Evolutionary conservation across 2,113 vertebrate species (phyloP), one percentile per base, ranked within the genome.

Genomic region (Athene noctua): DNA sequence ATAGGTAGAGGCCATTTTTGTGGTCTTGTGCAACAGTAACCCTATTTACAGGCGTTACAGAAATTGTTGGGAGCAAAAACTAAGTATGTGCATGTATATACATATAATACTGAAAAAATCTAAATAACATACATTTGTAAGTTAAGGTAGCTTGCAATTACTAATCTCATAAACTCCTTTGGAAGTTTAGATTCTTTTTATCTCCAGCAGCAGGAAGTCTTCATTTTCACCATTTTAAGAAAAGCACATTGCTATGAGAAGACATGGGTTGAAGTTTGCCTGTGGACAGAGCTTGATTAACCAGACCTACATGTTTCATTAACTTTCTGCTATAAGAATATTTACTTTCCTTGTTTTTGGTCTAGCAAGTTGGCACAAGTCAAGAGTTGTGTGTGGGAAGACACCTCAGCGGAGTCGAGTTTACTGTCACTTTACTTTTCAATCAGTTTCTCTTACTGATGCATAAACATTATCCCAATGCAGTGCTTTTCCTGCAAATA

Each of bases 101-200:
- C 68, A 52, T 73, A 34, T 22, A 54, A 52, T 42, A 74, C 80
- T 52, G 6, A 67, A 91, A 91, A 92, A 88, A 54, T 15, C 23
- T 46, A 59, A 68, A 62, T 61, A 63, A 91, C 11, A 21, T 87
- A 40, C 81, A 49, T 93, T 92, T 98, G 88, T 95, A 96, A 97
- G 88, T 97, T 96, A 97, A 98, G 98, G 97, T 97, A 98, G 97
- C 95, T 98, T 97, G 92, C 91, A 40, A 57, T 63, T 80, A 66
- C 68, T 96, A 67, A 91, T 95, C 57, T 80, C 88, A n/a, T 6
- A 51, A 79, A 87, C 84, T 83, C 49, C 68, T 95, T 95, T 88
- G 94, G 79, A 96, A 88, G 79, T 65, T 92, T 94, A 96, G 86
- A 30, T 85, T 93, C 70, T 71, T 94, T 96, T 72, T 80, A 74